These are phyloP conservation scores for Clarias gariepinus DNA, from an alignment of 2,113 vertebrate species.

Conservation along the genomic window DNA sequence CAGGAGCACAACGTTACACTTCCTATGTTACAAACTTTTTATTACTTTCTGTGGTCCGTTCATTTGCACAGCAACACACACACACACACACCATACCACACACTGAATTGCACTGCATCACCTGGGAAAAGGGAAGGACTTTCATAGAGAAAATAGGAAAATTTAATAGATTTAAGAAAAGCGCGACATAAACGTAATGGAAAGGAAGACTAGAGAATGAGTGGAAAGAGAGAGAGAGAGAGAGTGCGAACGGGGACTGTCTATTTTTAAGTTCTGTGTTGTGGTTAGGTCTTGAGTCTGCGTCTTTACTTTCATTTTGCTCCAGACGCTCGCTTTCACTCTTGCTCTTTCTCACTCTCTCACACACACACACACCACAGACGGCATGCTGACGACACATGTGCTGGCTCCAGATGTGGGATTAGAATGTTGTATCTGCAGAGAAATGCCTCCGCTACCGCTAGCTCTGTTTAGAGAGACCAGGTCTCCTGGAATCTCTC, in stretches of 20 bases:
- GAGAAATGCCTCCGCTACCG: slow-evolving; percentile 47
- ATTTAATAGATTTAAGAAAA: too few species aligned
- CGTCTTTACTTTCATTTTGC: slow-evolving; percentile 57
- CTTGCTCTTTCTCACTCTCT: slow-evolving; percentile 20
- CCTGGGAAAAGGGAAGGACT: too few species aligned
- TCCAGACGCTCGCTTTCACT: slow-evolving; percentile 34
- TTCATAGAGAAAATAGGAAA: too few species aligned
- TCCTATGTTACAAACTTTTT: too few species aligned
- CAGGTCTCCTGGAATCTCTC: slow-evolving; percentile 54
- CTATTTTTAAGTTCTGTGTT: slow-evolving; percentile 57
- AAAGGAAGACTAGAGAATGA: slow-evolving; percentile 1
- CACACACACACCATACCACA: too few species aligned
- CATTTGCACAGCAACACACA: too few species aligned
- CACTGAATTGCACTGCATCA: too few species aligned
- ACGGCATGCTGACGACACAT: slow-evolving; percentile 44
- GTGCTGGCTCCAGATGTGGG: slow-evolving; percentile 50
- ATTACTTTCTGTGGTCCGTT: too few species aligned
- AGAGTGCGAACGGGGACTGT: slow-evolving; percentile 44
- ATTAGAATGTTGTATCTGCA: slow-evolving; percentile 53
- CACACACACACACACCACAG: slow-evolving; percentile 27
- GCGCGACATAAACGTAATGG: background rate
- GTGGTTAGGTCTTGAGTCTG: slow-evolving; percentile 55
- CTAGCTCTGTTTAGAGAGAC: slow-evolving; percentile 59
- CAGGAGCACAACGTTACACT: too few species aligned
- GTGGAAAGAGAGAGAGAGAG: slow-evolving; percentile 38